Evolutionary conservation across 2,888 invertebrate species (phyloP).

Genomic region (Ferrisia virgata): DNA sequence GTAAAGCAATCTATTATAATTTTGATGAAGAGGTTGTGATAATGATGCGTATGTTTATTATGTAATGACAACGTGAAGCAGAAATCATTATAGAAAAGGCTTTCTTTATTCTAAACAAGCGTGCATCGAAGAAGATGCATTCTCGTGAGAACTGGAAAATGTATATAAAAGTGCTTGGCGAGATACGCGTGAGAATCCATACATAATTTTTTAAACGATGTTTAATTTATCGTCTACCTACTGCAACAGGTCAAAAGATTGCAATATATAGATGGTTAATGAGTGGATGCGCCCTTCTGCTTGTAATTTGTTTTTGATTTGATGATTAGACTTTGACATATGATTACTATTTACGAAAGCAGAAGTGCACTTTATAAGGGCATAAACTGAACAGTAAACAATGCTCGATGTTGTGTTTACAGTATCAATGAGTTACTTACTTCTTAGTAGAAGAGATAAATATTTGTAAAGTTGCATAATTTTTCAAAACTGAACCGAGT

Average conservation of each 20-base stretch:
- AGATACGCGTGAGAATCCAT: slow-evolving; percentile 26
- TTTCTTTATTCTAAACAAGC: slow-evolving; percentile 18
- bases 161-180: not conserved
- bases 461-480: slow-evolving; percentile 16
- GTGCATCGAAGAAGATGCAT: slow-evolving; percentile 39
- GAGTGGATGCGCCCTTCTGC: not conserved
- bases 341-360: not conserved
- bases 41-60: slow-evolving; percentile 35
- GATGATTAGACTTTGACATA: slow-evolving; percentile 21
- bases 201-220: slow-evolving; percentile 25
- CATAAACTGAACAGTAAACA: not conserved
- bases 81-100: slow-evolving; percentile 38
- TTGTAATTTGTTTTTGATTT: not conserved
- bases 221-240: slow-evolving; percentile 14
- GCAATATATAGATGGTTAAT: slow-evolving; percentile 2
- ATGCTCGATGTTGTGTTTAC: not conserved
- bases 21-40: slow-evolving; percentile 35
- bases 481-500: not conserved
- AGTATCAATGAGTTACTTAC: not conserved
- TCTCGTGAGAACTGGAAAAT: slow-evolving; percentile 39
- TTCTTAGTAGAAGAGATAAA: not conserved
- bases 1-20: slow-evolving; percentile 7
- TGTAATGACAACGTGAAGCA: slow-evolving; percentile 13
- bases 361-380: slow-evolving; percentile 14
- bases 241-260: slow-evolving; percentile 35